A percentile compares a stretch with the other conserved stretches of the same genome.
phyloP scores from a whole-genome alignment of 2,888 invertebrate species.

The Esperia sulphurella region DNA sequence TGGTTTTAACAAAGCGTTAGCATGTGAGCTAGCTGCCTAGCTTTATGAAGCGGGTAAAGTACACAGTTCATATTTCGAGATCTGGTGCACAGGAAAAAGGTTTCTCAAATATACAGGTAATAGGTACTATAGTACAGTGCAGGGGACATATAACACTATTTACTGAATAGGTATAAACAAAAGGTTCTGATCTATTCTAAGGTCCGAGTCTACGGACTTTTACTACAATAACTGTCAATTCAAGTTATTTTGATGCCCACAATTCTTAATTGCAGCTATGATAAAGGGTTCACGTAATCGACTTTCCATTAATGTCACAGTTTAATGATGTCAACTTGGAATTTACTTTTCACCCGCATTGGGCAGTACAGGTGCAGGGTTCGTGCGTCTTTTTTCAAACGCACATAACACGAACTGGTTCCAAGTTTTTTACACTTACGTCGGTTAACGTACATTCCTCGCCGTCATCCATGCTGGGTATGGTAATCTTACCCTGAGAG shows the following conservation, averaged over 20 bases:
- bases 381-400: not conserved
- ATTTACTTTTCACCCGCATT: not conserved
- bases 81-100: slow-evolving; percentile 29
- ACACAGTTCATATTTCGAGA: slow-evolving; percentile 16
- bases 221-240: not conserved
- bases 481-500: slow-evolving; percentile 97
- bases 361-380: not conserved
- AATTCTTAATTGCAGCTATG: not conserved
- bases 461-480: slow-evolving; percentile 96
- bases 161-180: not conserved
- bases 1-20: slow-evolving; percentile 26
- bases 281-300: not conserved
- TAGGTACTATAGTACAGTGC: not conserved
- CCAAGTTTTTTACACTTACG: slow-evolving; percentile 82
- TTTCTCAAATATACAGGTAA: not conserved
- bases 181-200: not conserved
- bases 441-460: slow-evolving; percentile 94
- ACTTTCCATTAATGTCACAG: not conserved
- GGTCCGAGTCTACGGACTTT: not conserved
- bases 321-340: slow-evolving; percentile 5
- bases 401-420: not conserved
- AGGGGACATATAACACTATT: not conserved
- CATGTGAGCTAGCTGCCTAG: slow-evolving; percentile 19
- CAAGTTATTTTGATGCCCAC: not conserved
- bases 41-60: slow-evolving; percentile 2